phyloP scores from a whole-genome alignment of 2,888 invertebrate species.

The Incurvaria masculella region DNA sequence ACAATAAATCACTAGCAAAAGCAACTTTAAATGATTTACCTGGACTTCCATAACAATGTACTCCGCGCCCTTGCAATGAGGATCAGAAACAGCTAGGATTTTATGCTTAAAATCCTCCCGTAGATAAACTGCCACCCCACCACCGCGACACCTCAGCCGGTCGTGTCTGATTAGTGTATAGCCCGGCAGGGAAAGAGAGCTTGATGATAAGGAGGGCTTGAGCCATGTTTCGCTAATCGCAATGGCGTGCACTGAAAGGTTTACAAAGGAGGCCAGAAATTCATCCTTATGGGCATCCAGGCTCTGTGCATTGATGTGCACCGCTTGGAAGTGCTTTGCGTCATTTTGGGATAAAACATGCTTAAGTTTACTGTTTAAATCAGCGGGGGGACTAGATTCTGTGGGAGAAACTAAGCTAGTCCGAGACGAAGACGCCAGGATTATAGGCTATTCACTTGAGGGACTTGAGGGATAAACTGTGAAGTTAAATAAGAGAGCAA shows the following conservation, averaged over 20 bases:
- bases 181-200: conserved; percentile 2
- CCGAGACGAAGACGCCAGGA: no score
- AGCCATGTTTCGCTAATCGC: conserved; percentile 9
- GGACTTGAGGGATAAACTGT: no score
- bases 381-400: no score
- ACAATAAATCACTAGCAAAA: conserved; percentile 8
- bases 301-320: conserved; percentile 8
- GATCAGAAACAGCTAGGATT: neutral
- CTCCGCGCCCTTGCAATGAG: conserved; percentile 1
- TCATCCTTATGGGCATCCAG: conserved; percentile 4
- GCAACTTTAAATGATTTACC: conserved; percentile 6
- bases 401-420: no score
- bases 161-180: conserved; percentile 4
- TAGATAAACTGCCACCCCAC: conserved; percentile 9
- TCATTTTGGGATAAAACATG: neutral
- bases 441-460: no score
- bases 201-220: conserved; percentile 6
- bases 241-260: conserved; percentile 2
- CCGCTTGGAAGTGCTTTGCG: neutral
- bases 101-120: conserved; percentile 3
- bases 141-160: conserved; percentile 1
- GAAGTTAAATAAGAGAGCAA: no score
- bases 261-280: conserved; percentile 2
- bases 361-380: neutral
- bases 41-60: conserved; percentile 7